A percentile compares a stretch with the other conserved stretches of the same genome.
Conservation (phyloP, 2,113 vertebrate genomes). For the Centropus bengalensis region DNA sequence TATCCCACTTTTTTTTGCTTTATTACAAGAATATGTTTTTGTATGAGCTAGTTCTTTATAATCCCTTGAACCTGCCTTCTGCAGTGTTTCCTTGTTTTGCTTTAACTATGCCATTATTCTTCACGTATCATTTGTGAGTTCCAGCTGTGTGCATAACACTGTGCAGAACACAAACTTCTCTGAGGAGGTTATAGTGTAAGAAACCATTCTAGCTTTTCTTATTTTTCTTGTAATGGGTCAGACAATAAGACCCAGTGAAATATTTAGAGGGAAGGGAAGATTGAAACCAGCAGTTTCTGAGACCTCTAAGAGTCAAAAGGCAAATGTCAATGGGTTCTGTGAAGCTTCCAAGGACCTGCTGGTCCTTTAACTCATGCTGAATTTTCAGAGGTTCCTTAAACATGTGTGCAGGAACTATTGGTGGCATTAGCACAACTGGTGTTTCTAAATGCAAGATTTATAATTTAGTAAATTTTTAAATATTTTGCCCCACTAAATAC, state of each 20-base stretch:
- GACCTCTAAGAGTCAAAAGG: slow-evolving; percentile 37
- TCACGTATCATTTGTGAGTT: slow-evolving; percentile 39
- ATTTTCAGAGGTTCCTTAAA: slow-evolving; percentile 56
- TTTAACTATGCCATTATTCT: slow-evolving; percentile 48
- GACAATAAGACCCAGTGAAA: slow-evolving; percentile 41
- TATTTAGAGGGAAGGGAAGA: slow-evolving; percentile 53
- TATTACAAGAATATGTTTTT: slow-evolving; percentile 8
- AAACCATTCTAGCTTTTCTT: slow-evolving; percentile 47
- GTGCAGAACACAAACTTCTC: slow-evolving; percentile 45
- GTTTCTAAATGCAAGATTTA: slow-evolving; percentile 27
- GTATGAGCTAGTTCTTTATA: slow-evolving; percentile 11
- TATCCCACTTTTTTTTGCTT: not conserved
- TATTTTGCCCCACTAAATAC: not conserved
- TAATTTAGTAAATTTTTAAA: slow-evolving; percentile 26
- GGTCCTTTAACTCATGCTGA: slow-evolving; percentile 42
- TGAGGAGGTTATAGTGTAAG: slow-evolving; percentile 15
- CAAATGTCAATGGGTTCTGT: slow-evolving; percentile 66
- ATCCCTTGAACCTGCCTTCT: slow-evolving; percentile 35
- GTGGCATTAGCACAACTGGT: slow-evolving; percentile 8
- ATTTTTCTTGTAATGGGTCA: slow-evolving; percentile 54
- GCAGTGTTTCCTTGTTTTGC: slow-evolving; percentile 7
- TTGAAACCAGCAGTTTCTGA: slow-evolving; percentile 41
- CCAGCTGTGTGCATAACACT: slow-evolving; percentile 60
- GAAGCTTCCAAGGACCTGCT: slow-evolving; percentile 64
- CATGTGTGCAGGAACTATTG: slow-evolving; percentile 54